Base-by-base conservation (phyloP, 2,113 vertebrate genomes). In the Nibea albiflora region DNA sequence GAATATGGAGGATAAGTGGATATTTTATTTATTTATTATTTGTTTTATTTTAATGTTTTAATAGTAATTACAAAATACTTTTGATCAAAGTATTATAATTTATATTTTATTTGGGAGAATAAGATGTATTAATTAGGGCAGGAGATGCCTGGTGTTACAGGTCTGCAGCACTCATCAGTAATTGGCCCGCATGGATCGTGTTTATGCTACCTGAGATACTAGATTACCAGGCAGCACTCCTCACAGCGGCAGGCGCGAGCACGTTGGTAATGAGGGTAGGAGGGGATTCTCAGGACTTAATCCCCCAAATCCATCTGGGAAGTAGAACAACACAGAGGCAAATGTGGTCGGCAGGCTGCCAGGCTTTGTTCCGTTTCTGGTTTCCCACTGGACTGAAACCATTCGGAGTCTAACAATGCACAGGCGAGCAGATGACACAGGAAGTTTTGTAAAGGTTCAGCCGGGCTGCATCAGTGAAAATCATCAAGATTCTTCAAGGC, bases 271-370 rank as follows among this genome's bases (percentile, higher is more conserved):
- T 89, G 79, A 88, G 82, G 85, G 89, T 89, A 87, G 92, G 88
- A 90, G 90, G 89, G 80, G 92, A 93, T 94, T 93, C 90, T 83
- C 75, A 26, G 57, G 75, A 80, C 85, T 92, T 93, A 95, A 95
- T 94, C 94, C 90, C 67, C 19, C 78, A 90, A 92, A 92, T 94
- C 93, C 92, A 94, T 89, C 87, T 85, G 85, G 73, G 76, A 89
- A 80, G 84, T 85, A 80, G 86, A 90, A 90, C 91, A 86, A 91
- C 86, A 85, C 86, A 72, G 72, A 85, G 44, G 75, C 73, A 24
- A 70, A 56, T 47, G 50, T 88, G 84, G 71, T 83, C 10, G 19
- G 68, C 50, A 46, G 81, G 70, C 86, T 80, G 79, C 3, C 1
- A 28, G 63, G 49, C 88, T 92, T 89, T 90, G 86, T 91, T 90